Conservation (phyloP, 2,113 vertebrate species). For the Panthera leo region DNA sequence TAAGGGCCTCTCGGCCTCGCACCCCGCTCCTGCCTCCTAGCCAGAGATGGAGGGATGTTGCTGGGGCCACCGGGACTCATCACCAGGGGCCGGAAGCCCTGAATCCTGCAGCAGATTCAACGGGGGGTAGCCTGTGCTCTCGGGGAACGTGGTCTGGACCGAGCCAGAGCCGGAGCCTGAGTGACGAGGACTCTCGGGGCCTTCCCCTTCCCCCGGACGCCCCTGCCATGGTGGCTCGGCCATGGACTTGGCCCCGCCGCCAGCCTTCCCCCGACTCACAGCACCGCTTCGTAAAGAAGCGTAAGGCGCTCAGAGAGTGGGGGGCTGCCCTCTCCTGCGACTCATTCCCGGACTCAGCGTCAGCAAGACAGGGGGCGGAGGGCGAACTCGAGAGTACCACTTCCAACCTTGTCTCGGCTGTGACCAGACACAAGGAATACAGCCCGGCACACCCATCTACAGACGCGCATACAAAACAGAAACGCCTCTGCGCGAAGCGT, state of each 20-base stretch:
- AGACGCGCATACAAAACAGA: accelerated
- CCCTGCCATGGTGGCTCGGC: accelerated
- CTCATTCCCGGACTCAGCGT: neutral
- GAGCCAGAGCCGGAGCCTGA: neutral
- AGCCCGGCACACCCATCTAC: neutral
- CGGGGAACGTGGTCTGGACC: too few species aligned
- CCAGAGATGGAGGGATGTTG: neutral
- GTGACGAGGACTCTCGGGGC: accelerated
- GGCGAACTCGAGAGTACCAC: neutral
- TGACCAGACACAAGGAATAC: accelerated
- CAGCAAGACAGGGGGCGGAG: accelerated
- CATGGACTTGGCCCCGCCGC: neutral
- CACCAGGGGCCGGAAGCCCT: accelerated
- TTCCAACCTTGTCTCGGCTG: neutral
- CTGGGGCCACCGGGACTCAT: neutral
- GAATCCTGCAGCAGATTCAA: neutral
- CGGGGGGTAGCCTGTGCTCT: accelerated
- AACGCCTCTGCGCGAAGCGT: accelerated
- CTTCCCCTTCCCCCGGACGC: neutral
- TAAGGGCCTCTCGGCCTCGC: neutral
- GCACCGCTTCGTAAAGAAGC: neutral
- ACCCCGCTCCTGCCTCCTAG: neutral
- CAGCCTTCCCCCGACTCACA: neutral
- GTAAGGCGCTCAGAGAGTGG: accelerated
- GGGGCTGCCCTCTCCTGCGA: neutral